Base-by-base conservation (phyloP, 2,797 vertebrate species). In the Girardinus metallicus region DNA sequence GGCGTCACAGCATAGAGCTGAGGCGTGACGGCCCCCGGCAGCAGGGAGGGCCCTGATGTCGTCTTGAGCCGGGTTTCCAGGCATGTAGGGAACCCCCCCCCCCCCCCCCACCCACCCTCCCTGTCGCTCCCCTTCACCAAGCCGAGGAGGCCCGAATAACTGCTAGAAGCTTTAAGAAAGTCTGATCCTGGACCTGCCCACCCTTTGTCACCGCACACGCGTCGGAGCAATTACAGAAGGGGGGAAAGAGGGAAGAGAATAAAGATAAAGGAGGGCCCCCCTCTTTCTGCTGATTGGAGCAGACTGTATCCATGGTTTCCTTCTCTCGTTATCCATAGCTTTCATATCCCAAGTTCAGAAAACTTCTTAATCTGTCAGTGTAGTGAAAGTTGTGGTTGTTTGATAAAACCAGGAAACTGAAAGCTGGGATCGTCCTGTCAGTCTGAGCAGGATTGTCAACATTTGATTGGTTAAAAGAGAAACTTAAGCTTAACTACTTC, bases 191-290 rank as follows among this genome's bases (percentile, higher is more conserved):
- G 88, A 78, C 83, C 83, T 82, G 85, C 86, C 83, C 80, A n/a
- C 77, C 83, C 85, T 87, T 91, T 91, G 89, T 93, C 75, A 78
- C 60, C 86, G 3, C 82, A 86, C 95, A 95, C 94, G 93, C 93
- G 95, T 88, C 92, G 53, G 84, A 83, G 91, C 84, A 92, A 95
- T 95, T 93, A 93, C n/a, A 85, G 81, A 18, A 74, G 72, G 60
- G 31, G 13, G 7, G 43, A 46, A 46, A 16, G 13, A 18, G 76
- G 44, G 3, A 57, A n/a, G 86, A 21, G 18, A 49, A 49, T 21
- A 49, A 49, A 84, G 80, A 80, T 64, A 79, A 51, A 29, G 16
- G 34, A 4, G 8, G 1, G 12, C 43, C 39, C 86, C 90, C 91
- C 83, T 85, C 77, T 80, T 29, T 87, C 83, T 70, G 86, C 64